Evolutionary conservation across 2,113 vertebrate genomes (phyloP).

Genomic region (Cygnus buccinator): DNA sequence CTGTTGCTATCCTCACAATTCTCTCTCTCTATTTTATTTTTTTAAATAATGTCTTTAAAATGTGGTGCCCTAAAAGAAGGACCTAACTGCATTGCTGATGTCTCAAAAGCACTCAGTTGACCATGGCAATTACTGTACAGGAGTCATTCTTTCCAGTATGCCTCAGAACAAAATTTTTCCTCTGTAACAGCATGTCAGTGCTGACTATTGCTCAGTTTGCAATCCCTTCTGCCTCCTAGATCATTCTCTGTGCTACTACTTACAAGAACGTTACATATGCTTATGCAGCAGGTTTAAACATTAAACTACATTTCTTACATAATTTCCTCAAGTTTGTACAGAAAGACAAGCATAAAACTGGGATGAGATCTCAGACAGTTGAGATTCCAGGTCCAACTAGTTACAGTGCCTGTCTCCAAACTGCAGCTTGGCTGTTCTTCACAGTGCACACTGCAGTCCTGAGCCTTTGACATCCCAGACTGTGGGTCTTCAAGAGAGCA

Average conservation of each 20-base stretch:
- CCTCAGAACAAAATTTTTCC: background rate
- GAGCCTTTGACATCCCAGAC: background rate
- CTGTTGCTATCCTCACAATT: background rate
- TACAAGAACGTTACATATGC: background rate
- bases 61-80: background rate
- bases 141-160: background rate
- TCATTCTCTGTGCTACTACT: background rate
- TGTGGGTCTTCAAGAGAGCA: fast-evolving
- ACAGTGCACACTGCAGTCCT: background rate
- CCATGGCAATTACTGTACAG: background rate
- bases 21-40: background rate
- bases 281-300: background rate
- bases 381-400: background rate
- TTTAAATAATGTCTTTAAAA: background rate
- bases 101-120: background rate
- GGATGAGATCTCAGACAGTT: background rate
- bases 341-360: background rate
- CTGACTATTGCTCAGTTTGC: background rate
- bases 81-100: background rate
- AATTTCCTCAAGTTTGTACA: background rate
- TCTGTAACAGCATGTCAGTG: background rate
- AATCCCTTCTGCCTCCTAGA: background rate
- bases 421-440: background rate
- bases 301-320: background rate
- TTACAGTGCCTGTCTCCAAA: background rate